Evolutionary conservation across 2,888 invertebrate genomes (phyloP), one percentile per base, ranked within the genome.

Genomic region (Chymomyza amoena): DNA sequence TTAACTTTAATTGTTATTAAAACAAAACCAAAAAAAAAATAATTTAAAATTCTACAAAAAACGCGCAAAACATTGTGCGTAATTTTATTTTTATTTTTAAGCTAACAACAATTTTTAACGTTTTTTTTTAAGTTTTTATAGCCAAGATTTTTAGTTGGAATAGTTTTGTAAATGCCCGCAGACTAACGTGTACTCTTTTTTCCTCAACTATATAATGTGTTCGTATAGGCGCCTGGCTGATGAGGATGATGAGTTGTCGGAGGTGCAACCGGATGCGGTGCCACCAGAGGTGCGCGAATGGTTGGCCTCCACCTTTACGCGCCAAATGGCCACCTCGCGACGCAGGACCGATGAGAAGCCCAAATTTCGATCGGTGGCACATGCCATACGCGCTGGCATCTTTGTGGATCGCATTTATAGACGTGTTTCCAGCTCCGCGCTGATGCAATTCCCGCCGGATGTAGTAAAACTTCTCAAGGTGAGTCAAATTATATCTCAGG

Each of bases 201-300:
- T 7, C 6, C 39, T 32, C 32, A 62, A 64, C 52, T 63, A 51
- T 56, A 61, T 51, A 10, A 45, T 45, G 39, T 45, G 13, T 45
- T 6, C 39, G 62, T 75, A 84, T 93, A 96, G 96, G 93, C 94
- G 96, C 85, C 92, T 96, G 91, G 96, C 96, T 56, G 97, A 97
- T 88, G 98, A 98, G 92, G 98, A 98, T 91, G 98, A 98, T 92
- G 98, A 98, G 92, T 93, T 98, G 80, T 97, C 97, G 59, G 98
- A 98, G 92, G 98, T 98, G 68, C 97, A 98, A 89, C 98, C 98
- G 66, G 98, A 98, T 91, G 97, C 98, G 13, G 98, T 98, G 64
- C 98, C 98, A 54, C 97, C 96, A 72, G 98, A 98, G 92, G 98
- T 98, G 57, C 94, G 98, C 82, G 98, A 98, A 92, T 98, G 98